Evolutionary conservation across 2,797 vertebrate species (phyloP), one percentile per base, ranked within the genome.

Genomic region (Loriculus beryllinus): DNA sequence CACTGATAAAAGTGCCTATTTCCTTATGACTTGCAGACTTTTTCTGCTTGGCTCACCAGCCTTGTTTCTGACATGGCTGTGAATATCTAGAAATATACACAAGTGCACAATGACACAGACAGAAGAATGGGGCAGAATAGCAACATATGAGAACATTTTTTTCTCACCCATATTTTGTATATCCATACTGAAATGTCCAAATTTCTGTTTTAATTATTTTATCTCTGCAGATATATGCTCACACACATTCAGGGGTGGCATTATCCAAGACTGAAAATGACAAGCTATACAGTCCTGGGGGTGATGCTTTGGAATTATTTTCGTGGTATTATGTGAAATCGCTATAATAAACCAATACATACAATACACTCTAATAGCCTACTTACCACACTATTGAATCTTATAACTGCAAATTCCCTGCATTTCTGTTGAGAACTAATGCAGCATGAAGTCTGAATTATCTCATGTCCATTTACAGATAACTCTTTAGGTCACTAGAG

Each of bases 401-500:
- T 65, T 81, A 19, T 79, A 85, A 90, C 59, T 51, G 75, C 86
- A 86, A 74, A 43, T 85, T 87, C 17, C 29, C 91, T 86, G 43
- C 71, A 52, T 93, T 96, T 95, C 92, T 95, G 59, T 78, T 95
- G 75, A 94, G 82, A 94, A 85, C 51, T 86, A 96, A 95, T 89
- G 84, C 56, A 82, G 93, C 91, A 89, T 95, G 85, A 94, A 96
- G 72, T 88, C 4, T 93, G 88, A 95, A 96, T 96, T 95, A 88
- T 84, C 90, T 91, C 26, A 17, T 65, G 70, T 77, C 72, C 91
- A 70, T 92, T 95, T 95, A 80, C 67, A 90, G 85, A 87, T 77
- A 94, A 90, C 14, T 42, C 56, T 92, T 94, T 67, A 84, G 90
- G 82, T 93, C 88, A 86, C 28, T 74, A 70, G 56, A 78, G 67